A percentile compares a stretch with the other conserved stretches of the same genome.
Evolutionary conservation across 2,113 vertebrate genomes (phyloP).

Genomic region (Petromus typicus): DNA sequence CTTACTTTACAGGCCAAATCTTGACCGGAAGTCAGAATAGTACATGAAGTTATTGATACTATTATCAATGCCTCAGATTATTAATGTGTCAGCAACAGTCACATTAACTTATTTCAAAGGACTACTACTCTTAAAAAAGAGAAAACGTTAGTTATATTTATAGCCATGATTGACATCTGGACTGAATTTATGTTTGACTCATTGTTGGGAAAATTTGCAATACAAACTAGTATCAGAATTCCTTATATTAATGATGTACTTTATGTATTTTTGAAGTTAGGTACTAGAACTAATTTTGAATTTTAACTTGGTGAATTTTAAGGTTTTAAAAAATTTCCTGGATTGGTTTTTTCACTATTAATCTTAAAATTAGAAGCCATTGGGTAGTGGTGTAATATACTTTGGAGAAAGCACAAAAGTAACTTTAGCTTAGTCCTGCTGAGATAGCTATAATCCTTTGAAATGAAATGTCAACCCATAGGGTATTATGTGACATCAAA

Average conservation of each 20-base stretch:
- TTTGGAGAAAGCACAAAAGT: slow-evolving; percentile 73
- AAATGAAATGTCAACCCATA: slow-evolving; percentile 75
- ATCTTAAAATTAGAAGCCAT: slow-evolving; percentile 75
- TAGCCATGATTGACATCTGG: slow-evolving; percentile 83
- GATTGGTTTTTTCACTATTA: slow-evolving; percentile 81
- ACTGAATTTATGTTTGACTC: slow-evolving; percentile 84
- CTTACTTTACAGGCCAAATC: slow-evolving; percentile 85
- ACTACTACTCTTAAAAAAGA: slow-evolving; percentile 83
- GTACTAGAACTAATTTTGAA: slow-evolving; percentile 85
- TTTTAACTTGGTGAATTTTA: slow-evolving; percentile 83
- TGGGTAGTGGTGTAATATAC: slow-evolving; percentile 56
- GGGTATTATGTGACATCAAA: slow-evolving; percentile 64
- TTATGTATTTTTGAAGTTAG: slow-evolving; percentile 87
- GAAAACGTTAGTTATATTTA: slow-evolving; percentile 64
- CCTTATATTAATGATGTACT: slow-evolving; percentile 84
- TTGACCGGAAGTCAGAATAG: slow-evolving; percentile 86
- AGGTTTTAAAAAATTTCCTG: slow-evolving; percentile 74
- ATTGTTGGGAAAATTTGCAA: slow-evolving; percentile 85
- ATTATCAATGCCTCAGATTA: slow-evolving; percentile 84
- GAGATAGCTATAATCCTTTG: slow-evolving; percentile 76
- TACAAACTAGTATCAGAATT: slow-evolving; percentile 86
- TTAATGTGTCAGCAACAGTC: slow-evolving; percentile 86
- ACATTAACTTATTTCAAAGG: slow-evolving; percentile 83
- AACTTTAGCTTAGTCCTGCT: slow-evolving; percentile 75
- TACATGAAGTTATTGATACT: slow-evolving; percentile 85